phyloP scores from a whole-genome alignment of 2,888 invertebrate species.

The Mycalesis mineus region DNA sequence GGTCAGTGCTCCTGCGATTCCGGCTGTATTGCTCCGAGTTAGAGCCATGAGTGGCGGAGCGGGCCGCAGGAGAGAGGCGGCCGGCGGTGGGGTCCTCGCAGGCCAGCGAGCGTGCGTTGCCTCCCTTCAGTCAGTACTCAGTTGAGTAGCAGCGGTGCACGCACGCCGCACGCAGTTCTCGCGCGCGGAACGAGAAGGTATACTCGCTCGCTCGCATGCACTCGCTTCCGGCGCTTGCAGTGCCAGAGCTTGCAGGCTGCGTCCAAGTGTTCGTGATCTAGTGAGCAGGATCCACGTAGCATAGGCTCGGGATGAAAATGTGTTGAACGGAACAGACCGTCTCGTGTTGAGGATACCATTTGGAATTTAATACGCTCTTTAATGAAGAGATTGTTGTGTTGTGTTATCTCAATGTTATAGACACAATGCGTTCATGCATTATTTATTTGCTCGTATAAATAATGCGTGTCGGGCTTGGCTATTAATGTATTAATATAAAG shows the following conservation, averaged over 20 bases:
- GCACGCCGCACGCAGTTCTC: constrained; percentile 79
- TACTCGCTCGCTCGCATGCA: constrained; percentile 55
- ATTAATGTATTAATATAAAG: neutral
- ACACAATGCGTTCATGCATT: constrained; percentile 21
- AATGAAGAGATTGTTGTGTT: constrained; percentile 15
- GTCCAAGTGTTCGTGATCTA: constrained; percentile 17
- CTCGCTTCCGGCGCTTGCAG: constrained; percentile 67
- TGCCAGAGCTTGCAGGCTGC: constrained; percentile 18
- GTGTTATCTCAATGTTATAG: constrained; percentile 10
- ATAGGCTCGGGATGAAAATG: constrained; percentile 20
- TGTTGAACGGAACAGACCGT: constrained; percentile 16
- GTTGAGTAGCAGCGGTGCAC: constrained; percentile 77
- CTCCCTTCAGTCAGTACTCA: constrained; percentile 58
- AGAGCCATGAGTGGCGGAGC: constrained; percentile 67
- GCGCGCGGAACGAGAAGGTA: constrained; percentile 76
- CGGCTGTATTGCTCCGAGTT: constrained; percentile 66
- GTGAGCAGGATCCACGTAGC: constrained; percentile 2
- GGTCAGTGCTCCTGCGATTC: constrained; percentile 71
- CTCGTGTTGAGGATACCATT: neutral
- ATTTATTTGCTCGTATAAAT: constrained; percentile 17
- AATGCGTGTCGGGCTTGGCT: constrained; percentile 7
- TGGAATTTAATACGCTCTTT: constrained; percentile 2
- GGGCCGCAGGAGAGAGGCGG: constrained; percentile 60
- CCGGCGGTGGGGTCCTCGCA: constrained; percentile 66
- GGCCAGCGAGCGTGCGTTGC: constrained; percentile 51